These are phyloP conservation scores for Manis crassicaudata DNA, from an alignment of 2,797 vertebrate species.

Conservation along the genomic window DNA sequence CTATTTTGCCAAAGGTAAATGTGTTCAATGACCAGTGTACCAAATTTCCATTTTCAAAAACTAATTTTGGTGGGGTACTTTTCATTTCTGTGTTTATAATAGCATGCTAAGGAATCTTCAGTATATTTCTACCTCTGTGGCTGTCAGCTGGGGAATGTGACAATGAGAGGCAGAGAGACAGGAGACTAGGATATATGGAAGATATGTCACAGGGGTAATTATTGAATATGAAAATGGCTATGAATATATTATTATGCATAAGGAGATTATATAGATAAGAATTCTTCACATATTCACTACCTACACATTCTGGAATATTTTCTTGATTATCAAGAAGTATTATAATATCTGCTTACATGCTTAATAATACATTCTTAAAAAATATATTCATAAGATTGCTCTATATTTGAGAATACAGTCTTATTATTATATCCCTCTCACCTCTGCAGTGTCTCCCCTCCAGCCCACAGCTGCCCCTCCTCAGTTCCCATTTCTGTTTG, in stretches of 20 bases:
- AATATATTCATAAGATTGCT: background rate
- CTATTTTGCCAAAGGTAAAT: background rate
- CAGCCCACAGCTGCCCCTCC: accelerated
- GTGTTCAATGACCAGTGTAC: background rate
- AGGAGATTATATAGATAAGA: background rate
- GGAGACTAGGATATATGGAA: background rate
- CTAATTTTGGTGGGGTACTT: background rate
- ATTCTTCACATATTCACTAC: background rate
- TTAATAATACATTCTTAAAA: background rate
- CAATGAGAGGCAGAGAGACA: background rate
- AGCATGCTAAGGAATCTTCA: background rate
- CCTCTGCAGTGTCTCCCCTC: background rate
- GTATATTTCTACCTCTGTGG: background rate
- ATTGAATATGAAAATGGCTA: background rate
- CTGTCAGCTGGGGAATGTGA: background rate
- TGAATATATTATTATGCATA: background rate
- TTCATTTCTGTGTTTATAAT: background rate
- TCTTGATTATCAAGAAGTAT: background rate
- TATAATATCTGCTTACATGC: background rate
- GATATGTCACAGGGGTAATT: background rate
- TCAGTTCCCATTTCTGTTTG: background rate
- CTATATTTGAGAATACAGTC: background rate
- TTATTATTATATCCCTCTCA: background rate
- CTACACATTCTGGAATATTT: background rate
- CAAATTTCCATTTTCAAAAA: background rate